A percentile compares a stretch with the other conserved stretches of the same genome.
These are phyloP conservation scores for Coilia nasus DNA, from an alignment of 2,797 vertebrate genomes.

Conservation along the genomic window DNA sequence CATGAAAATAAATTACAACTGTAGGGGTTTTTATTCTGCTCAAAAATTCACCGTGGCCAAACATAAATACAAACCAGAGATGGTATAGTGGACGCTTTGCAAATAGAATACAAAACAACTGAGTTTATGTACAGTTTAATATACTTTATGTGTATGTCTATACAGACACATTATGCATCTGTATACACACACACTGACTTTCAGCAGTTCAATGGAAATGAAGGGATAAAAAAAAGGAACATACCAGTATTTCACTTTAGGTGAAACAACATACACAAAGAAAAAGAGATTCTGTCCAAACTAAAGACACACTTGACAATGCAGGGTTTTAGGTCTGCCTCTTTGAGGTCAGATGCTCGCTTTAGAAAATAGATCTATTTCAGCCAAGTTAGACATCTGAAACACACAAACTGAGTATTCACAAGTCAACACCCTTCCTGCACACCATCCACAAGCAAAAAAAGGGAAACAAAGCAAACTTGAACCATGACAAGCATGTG, in stretches of 20 bases:
- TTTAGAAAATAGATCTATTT: slow-evolving; percentile 26
- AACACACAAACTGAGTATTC: slow-evolving; percentile 15
- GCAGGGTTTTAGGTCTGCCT: slow-evolving; percentile 16
- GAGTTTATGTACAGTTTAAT: slow-evolving; percentile 70
- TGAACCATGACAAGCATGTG: slow-evolving; percentile 19
- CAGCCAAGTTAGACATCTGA: slow-evolving; percentile 20
- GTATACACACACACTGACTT: slow-evolving; percentile 65
- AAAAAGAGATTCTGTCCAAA: slow-evolving; percentile 28
- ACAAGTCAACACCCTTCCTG: slow-evolving; percentile 15
- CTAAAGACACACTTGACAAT: slow-evolving; percentile 3
- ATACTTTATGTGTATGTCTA: slow-evolving; percentile 68
- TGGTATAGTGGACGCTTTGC: slow-evolving; percentile 84
- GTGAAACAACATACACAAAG: slow-evolving; percentile 29
- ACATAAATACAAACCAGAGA: slow-evolving; percentile 94
- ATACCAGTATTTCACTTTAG: slow-evolving; percentile 22
- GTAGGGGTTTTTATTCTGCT: slow-evolving; percentile 88
- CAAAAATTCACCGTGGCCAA: slow-evolving; percentile 90
- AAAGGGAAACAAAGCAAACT: slow-evolving; percentile 51
- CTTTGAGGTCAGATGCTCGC: slow-evolving; percentile 15
- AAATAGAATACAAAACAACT: slow-evolving; percentile 73
- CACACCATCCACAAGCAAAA: slow-evolving; percentile 13
- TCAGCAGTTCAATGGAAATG: slow-evolving; percentile 71
- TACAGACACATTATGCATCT: slow-evolving; percentile 65
- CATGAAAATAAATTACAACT: slow-evolving; percentile 64
- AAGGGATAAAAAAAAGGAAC: slow-evolving; percentile 40